Evolutionary conservation across 2,888 invertebrate species (phyloP).

Genomic region (Drosophila meridiana): DNA sequence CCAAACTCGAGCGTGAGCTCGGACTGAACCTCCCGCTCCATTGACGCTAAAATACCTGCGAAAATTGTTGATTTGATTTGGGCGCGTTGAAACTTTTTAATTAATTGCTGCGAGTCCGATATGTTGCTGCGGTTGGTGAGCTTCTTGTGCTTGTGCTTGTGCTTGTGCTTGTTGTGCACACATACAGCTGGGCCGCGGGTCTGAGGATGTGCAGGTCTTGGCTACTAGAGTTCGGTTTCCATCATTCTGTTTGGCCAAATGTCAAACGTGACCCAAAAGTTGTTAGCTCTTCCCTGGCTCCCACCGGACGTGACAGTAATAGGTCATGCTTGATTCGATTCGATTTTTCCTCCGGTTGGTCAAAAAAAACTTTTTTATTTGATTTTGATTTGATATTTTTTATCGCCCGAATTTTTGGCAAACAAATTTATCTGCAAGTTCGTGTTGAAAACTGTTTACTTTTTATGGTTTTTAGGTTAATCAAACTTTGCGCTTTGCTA

Average conservation of each 20-base stretch:
- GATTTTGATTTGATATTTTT: constrained; percentile 70
- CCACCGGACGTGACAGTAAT: constrained; percentile 74
- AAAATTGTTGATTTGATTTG: constrained; percentile 69
- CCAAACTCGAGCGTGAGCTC: constrained; percentile 16
- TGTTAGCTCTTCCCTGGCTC: constrained; percentile 54
- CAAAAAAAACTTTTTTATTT: constrained; percentile 54
- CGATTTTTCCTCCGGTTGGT: constrained; percentile 29
- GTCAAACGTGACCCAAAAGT: constrained; percentile 76
- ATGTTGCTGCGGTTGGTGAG: constrained; percentile 21
- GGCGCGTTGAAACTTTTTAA: constrained; percentile 73
- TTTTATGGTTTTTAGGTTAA: constrained; percentile 58
- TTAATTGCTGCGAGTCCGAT: constrained; percentile 64
- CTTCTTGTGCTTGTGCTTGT: constrained; percentile 1
- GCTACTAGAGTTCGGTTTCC: constrained; percentile 7
- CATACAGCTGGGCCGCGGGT: not conserved
- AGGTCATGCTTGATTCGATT: constrained; percentile 66
- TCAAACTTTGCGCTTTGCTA: constrained; percentile 43
- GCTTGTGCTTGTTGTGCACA: constrained; percentile 3
- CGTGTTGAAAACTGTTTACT: constrained; percentile 39
- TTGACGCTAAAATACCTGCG: constrained; percentile 71
- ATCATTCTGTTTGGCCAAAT: constrained; percentile 51
- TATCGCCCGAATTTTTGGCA: constrained; percentile 35
- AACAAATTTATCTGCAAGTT: constrained; percentile 48
- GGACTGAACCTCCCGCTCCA: constrained; percentile 19
- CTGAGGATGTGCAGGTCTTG: constrained; percentile 24